Percentiles rank a stretch among this genome's conserved stretches.
phyloP scores from a whole-genome alignment of 2,888 invertebrate species.

The Diplazon laetatorius region DNA sequence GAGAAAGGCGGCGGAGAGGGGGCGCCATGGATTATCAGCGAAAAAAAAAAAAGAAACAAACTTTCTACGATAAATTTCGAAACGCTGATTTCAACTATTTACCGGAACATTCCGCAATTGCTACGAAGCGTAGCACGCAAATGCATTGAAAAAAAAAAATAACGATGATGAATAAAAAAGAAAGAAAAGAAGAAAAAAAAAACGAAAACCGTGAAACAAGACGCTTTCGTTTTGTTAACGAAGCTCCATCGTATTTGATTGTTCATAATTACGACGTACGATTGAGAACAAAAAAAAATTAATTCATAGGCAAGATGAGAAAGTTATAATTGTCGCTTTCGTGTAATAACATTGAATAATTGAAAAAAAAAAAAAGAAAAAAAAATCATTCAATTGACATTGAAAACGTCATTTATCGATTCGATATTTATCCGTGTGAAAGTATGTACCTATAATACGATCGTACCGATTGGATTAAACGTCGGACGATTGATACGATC shows the following conservation, averaged over 20 bases:
- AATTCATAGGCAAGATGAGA: conserved; percentile 47
- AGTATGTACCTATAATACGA: conserved; percentile 49
- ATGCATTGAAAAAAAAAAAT: conserved; percentile 13
- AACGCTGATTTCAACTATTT: conserved; percentile 48
- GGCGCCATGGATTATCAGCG: conserved; percentile 27
- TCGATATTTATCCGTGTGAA: conserved; percentile 51
- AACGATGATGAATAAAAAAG: conserved; percentile 17
- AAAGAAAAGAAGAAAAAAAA: conserved; percentile 21
- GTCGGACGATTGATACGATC: no score
- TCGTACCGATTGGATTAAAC: conserved; percentile 31
- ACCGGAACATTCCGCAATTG: conserved; percentile 64
- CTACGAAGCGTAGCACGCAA: conserved; percentile 52
- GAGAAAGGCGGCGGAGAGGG: no score
- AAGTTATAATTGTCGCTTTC: conserved; percentile 36
- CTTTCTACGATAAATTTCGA: background rate
- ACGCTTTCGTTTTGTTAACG: conserved; percentile 39
- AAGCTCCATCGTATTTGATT: conserved; percentile 50
- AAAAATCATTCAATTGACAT: conserved; percentile 14
- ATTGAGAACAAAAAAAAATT: no score
- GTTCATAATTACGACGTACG: conserved; percentile 54
- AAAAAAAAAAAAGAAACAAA: conserved; percentile 21
- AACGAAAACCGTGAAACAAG: conserved; percentile 18
- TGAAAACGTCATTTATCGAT: conserved; percentile 32
- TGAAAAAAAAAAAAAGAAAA: no score
- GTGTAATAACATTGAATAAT: conserved; percentile 39